A percentile compares a stretch with the other conserved stretches of the same genome.
These are phyloP conservation scores for Polia nebulosa DNA, from an alignment of 2,888 invertebrate species.

Conservation along the genomic window DNA sequence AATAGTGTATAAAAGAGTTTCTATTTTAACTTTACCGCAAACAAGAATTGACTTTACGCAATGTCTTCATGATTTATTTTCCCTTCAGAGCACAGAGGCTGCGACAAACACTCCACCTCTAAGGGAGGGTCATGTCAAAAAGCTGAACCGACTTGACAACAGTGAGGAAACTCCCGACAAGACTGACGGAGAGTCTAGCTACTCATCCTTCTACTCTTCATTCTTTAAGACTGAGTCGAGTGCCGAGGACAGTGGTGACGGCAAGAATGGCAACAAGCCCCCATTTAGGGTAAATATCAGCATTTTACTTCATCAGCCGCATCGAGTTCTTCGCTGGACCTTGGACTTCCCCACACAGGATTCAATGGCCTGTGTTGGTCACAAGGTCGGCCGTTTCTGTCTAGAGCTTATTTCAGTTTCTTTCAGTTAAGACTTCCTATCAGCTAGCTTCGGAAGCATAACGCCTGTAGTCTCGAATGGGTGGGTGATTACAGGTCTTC, in stretches of 20 bases:
- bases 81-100: conserved; percentile 70
- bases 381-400: conserved; percentile 31
- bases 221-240: conserved; percentile 93
- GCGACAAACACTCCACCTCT: conserved; percentile 41
- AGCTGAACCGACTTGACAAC: conserved; percentile 41
- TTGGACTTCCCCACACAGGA: conserved; percentile 25
- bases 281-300: conserved; percentile 52
- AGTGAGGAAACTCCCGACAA: conserved; percentile 75
- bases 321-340: conserved; percentile 17
- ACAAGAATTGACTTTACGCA: not conserved
- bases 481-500: conserved; percentile 10
- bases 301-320: conserved; percentile 20
- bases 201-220: conserved; percentile 93
- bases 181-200: conserved; percentile 91
- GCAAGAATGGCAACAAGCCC: conserved; percentile 67
- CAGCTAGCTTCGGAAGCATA: not conserved
- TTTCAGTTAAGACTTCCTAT: conserved; percentile 10
- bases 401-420: conserved; percentile 41
- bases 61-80: conserved; percentile 31
- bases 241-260: conserved; percentile 79
- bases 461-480: not conserved
- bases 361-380: conserved; percentile 30
- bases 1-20: conserved; percentile 8
- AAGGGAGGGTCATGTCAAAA: conserved; percentile 40
- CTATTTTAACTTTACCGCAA: not conserved